Evolutionary conservation across 2,888 invertebrate species (phyloP), one percentile per base, ranked within the genome.

Genomic region (Cheilosia vulpina): DNA sequence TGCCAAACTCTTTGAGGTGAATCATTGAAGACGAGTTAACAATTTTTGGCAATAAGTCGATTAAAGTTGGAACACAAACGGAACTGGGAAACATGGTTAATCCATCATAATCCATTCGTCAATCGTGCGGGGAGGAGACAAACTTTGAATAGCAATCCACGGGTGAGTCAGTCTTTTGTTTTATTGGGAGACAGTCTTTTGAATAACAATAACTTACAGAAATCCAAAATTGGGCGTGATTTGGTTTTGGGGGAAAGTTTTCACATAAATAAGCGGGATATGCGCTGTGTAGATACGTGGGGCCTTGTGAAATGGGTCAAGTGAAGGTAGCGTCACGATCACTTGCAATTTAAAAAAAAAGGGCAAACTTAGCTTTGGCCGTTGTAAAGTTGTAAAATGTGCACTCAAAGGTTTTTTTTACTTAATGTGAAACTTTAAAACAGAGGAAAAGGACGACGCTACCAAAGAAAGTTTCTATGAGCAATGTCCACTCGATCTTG

Each of bases 121-220:
- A 38, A 38, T 24, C 15, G 24, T 52, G 24, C 24, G 6, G 38
- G 6, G 38, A 58, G 21, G 21, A 52, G 66, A 76, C 75, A 47
- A 78, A 47, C 63, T 69, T 38, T 78, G 69, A 55, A 78, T 78
- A 69, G 62, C 19, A 69, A 62, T 53, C 24, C 57, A n/a, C 27
- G 45, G 41, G 63, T 78, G 78, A 71, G 52, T 77, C 76, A 77
- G 76, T 52, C 24, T 71, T 69, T n/a, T 4, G 31, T 58, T 52
- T 65, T 63, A 45, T 38, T 47, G 65, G 58, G 52, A 31, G 1
- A 15, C 21, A n/a, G 24, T 45, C 52, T 66, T 76, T 77, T 68
- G 68, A 68, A 77, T 77, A 62, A 52, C 68, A 77, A 77, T 65
- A 66, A 60, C 43, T 31, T 4, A 45, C 7, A 34, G 31, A 31